Evolutionary conservation across 1,140 invertebrate species (phyloP).

Genomic region (Wasmannia auropunctata): DNA sequence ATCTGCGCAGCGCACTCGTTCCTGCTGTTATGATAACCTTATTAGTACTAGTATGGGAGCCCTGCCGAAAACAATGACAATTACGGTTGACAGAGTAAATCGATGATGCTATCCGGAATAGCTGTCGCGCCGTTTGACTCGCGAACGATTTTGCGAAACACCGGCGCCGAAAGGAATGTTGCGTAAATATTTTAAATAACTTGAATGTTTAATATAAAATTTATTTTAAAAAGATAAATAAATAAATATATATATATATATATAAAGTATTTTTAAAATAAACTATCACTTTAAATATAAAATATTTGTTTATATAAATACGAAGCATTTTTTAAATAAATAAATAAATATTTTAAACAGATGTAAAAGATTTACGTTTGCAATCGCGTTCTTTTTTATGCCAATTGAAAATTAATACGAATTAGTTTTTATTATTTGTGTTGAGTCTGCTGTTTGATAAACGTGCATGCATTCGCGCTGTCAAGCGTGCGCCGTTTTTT

Average conservation of each 20-base stretch:
- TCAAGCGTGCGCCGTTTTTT: too few relatives aligned
- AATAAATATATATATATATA: too few relatives aligned
- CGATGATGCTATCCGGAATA: background rate
- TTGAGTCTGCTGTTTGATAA: slow-evolving; percentile 13
- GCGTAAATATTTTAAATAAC: background rate
- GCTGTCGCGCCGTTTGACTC: background rate
- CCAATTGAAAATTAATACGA: background rate
- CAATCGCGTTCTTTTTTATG: background rate
- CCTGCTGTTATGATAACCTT: slow-evolving; percentile 50
- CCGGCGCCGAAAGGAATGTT: background rate
- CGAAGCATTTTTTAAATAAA: background rate
- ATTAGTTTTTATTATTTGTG: slow-evolving; percentile 13
- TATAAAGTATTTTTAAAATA: background rate
- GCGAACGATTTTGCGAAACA: background rate
- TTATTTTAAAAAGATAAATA: background rate
- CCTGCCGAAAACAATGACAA: slow-evolving; percentile 8
- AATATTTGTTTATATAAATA: too few relatives aligned
- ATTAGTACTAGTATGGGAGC: slow-evolving; percentile 22
- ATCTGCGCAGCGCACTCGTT: slow-evolving; percentile 50
- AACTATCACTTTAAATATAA: background rate
- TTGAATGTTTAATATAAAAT: background rate
- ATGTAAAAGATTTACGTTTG: background rate
- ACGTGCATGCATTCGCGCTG: background rate
- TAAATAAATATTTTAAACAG: background rate
- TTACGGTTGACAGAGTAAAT: slow-evolving; percentile 9